Percentiles rank a stretch among this genome's conserved stretches.
Conservation (phyloP, 2,888 invertebrate species). For the Acronicta leporina region DNA sequence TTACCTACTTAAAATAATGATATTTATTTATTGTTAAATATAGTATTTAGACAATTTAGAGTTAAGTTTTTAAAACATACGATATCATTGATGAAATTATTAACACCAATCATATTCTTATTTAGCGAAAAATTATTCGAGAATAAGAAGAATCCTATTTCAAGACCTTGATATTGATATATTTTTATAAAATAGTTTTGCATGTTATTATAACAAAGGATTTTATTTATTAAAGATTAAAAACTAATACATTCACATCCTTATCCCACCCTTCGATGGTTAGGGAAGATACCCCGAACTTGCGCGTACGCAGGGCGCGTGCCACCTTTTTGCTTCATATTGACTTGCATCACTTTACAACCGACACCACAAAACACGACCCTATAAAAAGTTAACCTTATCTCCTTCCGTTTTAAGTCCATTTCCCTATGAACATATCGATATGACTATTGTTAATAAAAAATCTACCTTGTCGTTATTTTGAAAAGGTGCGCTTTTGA, state of each 20-base stretch:
- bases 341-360: conserved; percentile 76
- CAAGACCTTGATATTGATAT: neutral
- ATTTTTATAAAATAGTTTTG: too few relatives aligned
- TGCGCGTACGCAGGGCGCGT: conserved; percentile 84
- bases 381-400: conserved; percentile 52
- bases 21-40: too few relatives aligned
- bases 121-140: too few relatives aligned
- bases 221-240: conserved; percentile 34
- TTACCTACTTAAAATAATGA: too few relatives aligned
- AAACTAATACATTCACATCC: conserved; percentile 49
- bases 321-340: conserved; percentile 87
- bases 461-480: conserved; percentile 14
- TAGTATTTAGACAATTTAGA: too few relatives aligned
- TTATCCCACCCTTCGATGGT: conserved; percentile 78
- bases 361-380: conserved; percentile 46
- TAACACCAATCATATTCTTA: too few relatives aligned
- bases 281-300: conserved; percentile 82
- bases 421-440: conserved; percentile 33
- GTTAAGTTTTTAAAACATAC: too few relatives aligned
- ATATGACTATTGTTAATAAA: conserved; percentile 28
- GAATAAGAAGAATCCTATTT: too few relatives aligned
- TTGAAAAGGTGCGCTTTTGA: neutral
- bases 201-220: too few relatives aligned
- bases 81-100: too few relatives aligned
- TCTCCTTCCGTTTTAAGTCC: rapidly evolving